Conservation (phyloP, 2,797 vertebrate species). For the Parotocinclus haroldoi region DNA sequence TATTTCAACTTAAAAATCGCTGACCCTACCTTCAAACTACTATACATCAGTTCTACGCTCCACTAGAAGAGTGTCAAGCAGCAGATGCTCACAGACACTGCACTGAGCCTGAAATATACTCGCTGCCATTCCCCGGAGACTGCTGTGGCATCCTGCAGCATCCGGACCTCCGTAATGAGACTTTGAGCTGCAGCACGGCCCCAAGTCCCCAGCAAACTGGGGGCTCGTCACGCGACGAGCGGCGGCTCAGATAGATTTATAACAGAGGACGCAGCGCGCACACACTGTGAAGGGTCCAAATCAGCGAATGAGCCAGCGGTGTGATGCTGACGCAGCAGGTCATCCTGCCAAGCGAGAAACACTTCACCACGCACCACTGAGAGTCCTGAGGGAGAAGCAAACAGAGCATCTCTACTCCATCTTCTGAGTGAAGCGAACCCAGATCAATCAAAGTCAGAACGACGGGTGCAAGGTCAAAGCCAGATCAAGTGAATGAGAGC, state of each 20-base stretch:
- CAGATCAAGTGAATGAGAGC: constrained; percentile 34
- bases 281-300: constrained; percentile 35
- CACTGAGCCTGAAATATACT: constrained; percentile 72
- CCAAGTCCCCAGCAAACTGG: constrained; percentile 64
- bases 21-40: not conserved
- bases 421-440: constrained; percentile 26
- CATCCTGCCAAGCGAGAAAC: constrained; percentile 56
- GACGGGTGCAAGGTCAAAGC: constrained; percentile 36
- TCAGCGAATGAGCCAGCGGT: constrained; percentile 43
- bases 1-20: too few relatives aligned
- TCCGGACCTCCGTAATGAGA: constrained; percentile 74
- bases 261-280: constrained; percentile 70
- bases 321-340: constrained; percentile 55
- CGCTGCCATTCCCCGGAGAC: constrained; percentile 67
- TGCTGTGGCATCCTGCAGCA: constrained; percentile 58
- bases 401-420: constrained; percentile 25
- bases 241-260: constrained; percentile 68
- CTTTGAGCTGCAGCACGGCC: constrained; percentile 60
- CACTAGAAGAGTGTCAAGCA: constrained; percentile 55
- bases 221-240: constrained; percentile 57
- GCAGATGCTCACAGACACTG: constrained; percentile 63
- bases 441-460: constrained; percentile 41
- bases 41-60: constrained; percentile 32
- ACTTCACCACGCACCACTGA: constrained; percentile 6
- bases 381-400: constrained; percentile 13